phyloP scores from a whole-genome alignment of 92 coral and sea anemone species.

The Parazoanthus darwini region DNA sequence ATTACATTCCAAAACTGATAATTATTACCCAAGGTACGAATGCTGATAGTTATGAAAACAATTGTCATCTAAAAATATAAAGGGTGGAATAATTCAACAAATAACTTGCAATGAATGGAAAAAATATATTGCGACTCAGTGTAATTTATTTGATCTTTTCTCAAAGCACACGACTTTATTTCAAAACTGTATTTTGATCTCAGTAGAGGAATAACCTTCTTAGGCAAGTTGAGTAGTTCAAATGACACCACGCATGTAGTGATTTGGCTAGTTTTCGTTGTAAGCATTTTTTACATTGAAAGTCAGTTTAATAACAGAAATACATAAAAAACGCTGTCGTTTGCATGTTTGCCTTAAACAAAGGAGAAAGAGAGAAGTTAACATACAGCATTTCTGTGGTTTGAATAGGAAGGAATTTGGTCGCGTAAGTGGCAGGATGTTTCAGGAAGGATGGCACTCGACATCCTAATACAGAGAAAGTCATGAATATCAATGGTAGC shows the following conservation, averaged over 20 bases:
- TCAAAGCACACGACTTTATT: not conserved
- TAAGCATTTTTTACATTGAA: not conserved
- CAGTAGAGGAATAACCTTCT: too few relatives aligned
- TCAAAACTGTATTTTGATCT: too few relatives aligned
- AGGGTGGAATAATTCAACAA: not conserved
- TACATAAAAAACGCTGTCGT: slow-evolving; percentile 1
- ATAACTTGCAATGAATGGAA: not conserved
- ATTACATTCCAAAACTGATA: too few relatives aligned
- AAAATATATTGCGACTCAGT: not conserved
- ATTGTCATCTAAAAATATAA: not conserved
- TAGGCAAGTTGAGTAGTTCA: not conserved
- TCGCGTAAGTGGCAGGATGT: not conserved
- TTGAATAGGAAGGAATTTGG: slow-evolving; percentile 8
- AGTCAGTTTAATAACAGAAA: not conserved
- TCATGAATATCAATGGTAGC: not conserved
- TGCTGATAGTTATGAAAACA: not conserved
- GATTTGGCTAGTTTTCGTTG: not conserved
- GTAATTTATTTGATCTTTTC: not conserved
- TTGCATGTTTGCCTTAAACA: slow-evolving; percentile 9
- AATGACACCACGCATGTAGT: too few relatives aligned
- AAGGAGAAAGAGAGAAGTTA: not conserved
- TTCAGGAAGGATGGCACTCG: not conserved
- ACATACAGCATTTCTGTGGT: slow-evolving; percentile 10
- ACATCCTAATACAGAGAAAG: not conserved
- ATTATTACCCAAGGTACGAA: too few relatives aligned